phyloP scores from a whole-genome alignment of 2,113 vertebrate species.

The Heliornis fulica region DNA sequence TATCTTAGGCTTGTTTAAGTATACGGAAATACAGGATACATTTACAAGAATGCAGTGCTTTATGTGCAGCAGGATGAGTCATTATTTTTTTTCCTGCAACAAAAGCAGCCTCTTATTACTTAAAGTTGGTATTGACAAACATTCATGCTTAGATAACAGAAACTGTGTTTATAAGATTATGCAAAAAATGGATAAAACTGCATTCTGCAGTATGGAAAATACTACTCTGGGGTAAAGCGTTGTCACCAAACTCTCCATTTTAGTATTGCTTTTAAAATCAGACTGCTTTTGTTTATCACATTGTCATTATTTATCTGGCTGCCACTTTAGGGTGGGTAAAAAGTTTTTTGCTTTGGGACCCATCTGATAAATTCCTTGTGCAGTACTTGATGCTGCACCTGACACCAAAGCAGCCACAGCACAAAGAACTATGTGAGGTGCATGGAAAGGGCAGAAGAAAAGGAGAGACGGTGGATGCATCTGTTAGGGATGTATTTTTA shows the following conservation, averaged over 20 bases:
- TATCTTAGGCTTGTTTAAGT: neutral
- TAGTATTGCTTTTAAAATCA: neutral
- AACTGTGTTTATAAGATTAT: constrained; percentile 15
- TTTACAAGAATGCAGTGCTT: constrained; percentile 20
- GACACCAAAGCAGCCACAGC: neutral
- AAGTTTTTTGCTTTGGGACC: neutral
- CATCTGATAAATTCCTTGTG: neutral
- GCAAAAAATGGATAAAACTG: neutral
- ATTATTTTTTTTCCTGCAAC: neutral
- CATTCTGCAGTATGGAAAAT: neutral
- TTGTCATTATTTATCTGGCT: neutral
- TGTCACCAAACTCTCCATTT: neutral
- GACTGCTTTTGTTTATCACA: neutral
- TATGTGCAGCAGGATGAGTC: neutral
- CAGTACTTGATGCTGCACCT: neutral
- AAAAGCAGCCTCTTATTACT: constrained; percentile 7
- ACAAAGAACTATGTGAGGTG: neutral
- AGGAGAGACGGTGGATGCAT: neutral
- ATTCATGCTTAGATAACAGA: neutral
- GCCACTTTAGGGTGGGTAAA: neutral
- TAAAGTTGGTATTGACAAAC: constrained; percentile 21
- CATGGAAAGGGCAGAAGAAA: neutral
- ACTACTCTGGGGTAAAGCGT: neutral
- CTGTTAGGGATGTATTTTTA: neutral
- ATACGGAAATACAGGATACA: neutral